These are phyloP conservation scores for Agrochola lychnidis DNA, from an alignment of 2,888 invertebrate species.

Conservation along the genomic window DNA sequence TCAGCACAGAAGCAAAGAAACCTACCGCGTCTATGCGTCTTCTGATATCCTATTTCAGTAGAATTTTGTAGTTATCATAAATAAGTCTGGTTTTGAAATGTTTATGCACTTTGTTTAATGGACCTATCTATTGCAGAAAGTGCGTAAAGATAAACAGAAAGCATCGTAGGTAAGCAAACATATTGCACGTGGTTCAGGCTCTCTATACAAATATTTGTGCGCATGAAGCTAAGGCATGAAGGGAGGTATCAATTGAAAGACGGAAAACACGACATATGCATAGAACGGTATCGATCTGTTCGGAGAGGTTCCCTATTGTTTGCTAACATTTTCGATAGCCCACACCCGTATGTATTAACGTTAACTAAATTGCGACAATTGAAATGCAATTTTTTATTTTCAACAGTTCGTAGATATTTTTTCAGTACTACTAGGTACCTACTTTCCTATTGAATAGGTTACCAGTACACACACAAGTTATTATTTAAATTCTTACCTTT, in stretches of 20 bases:
- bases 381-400: not conserved
- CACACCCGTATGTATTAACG: not conserved
- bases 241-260: constrained; percentile 38
- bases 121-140: not conserved
- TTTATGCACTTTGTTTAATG: constrained; percentile 2
- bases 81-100: not conserved
- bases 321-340: constrained; percentile 9
- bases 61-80: not conserved
- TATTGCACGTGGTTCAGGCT: constrained; percentile 11
- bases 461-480: not conserved
- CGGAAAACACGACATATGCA: constrained; percentile 47
- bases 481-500: constrained; percentile 82
- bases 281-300: constrained; percentile 43
- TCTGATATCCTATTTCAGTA: not conserved
- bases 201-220: constrained; percentile 58
- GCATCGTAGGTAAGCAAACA: constrained; percentile 14
- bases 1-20: not conserved
- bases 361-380: not conserved
- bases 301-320: constrained; percentile 9
- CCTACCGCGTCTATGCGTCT: not conserved
- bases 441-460: not conserved
- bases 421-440: not conserved
- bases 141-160: not conserved
- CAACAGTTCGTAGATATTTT: not conserved
- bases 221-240: constrained; percentile 36